These are phyloP conservation scores for Muscina levida DNA, from an alignment of 2,888 invertebrate species.

Conservation along the genomic window DNA sequence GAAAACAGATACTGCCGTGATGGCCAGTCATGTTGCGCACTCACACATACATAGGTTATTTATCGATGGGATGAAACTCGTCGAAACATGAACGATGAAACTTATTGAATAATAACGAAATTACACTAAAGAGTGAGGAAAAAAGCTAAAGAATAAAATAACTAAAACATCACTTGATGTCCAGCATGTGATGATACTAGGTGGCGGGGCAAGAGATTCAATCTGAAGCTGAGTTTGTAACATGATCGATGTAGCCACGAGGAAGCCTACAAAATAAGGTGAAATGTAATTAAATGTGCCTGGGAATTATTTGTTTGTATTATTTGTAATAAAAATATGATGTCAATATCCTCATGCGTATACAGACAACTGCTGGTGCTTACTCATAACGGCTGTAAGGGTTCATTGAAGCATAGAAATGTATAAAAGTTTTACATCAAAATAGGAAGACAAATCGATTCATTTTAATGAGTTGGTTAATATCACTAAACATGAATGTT, in stretches of 20 bases:
- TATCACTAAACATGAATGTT: too few relatives aligned
- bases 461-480: too few relatives aligned
- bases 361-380: too few relatives aligned
- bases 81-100: conserved; percentile 11
- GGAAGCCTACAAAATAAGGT: not conserved
- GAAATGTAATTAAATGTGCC: not conserved
- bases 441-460: too few relatives aligned
- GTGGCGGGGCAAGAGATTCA: not conserved
- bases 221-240: not conserved
- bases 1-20: conserved; percentile 27
- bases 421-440: too few relatives aligned
- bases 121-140: conserved; percentile 19
- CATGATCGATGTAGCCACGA: not conserved
- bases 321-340: too few relatives aligned
- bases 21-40: conserved; percentile 25
- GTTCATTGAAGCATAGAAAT: too few relatives aligned
- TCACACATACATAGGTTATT: conserved; percentile 14
- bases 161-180: conserved; percentile 2
- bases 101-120: conserved; percentile 39
- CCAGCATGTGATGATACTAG: not conserved
- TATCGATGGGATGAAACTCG: conserved; percentile 17
- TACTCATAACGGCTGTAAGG: too few relatives aligned
- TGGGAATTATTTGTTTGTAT: not conserved
- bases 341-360: too few relatives aligned
- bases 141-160: not conserved